Evolutionary conservation across 1,140 invertebrate species (phyloP).

Genomic region (Metopolophium dirhodum): DNA sequence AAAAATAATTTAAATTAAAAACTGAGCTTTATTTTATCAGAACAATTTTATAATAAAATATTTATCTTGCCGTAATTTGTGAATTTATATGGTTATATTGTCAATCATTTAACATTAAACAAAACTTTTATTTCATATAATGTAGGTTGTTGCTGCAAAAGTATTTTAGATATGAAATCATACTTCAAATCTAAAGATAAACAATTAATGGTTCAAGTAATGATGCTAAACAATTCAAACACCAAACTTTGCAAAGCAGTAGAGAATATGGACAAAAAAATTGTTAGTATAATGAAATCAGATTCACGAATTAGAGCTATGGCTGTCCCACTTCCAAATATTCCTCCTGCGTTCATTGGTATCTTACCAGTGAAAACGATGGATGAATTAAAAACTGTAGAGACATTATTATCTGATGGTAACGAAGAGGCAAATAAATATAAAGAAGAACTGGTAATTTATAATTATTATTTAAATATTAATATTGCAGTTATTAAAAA

Average conservation of each 20-base stretch:
- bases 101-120: too few species aligned
- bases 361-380: background rate
- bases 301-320: background rate
- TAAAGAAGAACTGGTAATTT: background rate
- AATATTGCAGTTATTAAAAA: too few species aligned
- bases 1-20: too few species aligned
- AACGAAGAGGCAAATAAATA: background rate
- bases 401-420: background rate
- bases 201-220: background rate
- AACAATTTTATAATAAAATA: too few species aligned
- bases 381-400: background rate
- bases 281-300: background rate
- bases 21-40: too few species aligned
- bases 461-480: background rate
- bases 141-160: background rate
- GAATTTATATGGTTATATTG: too few species aligned
- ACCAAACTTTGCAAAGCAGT: background rate
- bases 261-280: background rate
- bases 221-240: background rate
- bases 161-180: background rate
- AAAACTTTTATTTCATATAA: background rate
- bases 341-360: background rate
- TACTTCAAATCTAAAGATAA: background rate
- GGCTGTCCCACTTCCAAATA: background rate
- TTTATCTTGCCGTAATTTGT: too few species aligned